phyloP scores from a whole-genome alignment of 1,140 invertebrate genomes.

The Drosophila subpulchrella region DNA sequence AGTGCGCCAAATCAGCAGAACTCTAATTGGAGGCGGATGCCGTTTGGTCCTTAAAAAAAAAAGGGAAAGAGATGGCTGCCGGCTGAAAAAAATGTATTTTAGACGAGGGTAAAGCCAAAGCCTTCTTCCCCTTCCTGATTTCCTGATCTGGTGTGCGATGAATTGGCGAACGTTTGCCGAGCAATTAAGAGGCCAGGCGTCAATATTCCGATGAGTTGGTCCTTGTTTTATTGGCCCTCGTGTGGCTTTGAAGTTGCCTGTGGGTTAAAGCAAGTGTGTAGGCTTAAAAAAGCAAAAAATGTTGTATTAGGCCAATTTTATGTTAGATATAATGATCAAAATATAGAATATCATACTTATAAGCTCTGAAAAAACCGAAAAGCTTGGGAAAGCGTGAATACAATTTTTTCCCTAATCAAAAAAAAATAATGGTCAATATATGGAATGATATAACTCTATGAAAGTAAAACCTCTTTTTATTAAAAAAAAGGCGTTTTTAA shows the following conservation, averaged over 20 bases:
- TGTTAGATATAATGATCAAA: too few species aligned
- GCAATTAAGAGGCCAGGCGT: constrained; percentile 53
- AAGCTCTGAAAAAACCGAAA: too few species aligned
- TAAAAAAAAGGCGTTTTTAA: too few species aligned
- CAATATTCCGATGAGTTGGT: constrained; percentile 34
- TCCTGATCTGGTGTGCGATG: constrained; percentile 30
- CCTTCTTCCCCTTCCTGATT: not conserved
- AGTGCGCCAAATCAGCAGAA: constrained; percentile 81
- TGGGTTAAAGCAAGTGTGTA: not conserved
- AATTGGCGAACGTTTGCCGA: constrained; percentile 45
- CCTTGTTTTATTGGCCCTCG: constrained; percentile 26
- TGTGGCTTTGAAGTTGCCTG: constrained; percentile 32
- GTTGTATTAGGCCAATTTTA: too few species aligned
- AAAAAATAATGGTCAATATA: too few species aligned
- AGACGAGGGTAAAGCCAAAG: constrained; percentile 27
- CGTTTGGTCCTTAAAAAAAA: constrained; percentile 11
- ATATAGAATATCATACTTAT: too few species aligned
- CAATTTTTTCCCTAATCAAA: too few species aligned
- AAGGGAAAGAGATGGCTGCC: constrained; percentile 10
- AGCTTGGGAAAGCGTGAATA: too few species aligned
- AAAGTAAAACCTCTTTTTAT: too few species aligned
- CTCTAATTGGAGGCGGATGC: constrained; percentile 73
- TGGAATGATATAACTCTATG: too few species aligned
- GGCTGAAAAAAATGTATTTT: constrained; percentile 38
- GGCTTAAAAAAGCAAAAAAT: not conserved